Conservation (phyloP, 2,888 invertebrate species). For the Embidobia sp. region DNA sequence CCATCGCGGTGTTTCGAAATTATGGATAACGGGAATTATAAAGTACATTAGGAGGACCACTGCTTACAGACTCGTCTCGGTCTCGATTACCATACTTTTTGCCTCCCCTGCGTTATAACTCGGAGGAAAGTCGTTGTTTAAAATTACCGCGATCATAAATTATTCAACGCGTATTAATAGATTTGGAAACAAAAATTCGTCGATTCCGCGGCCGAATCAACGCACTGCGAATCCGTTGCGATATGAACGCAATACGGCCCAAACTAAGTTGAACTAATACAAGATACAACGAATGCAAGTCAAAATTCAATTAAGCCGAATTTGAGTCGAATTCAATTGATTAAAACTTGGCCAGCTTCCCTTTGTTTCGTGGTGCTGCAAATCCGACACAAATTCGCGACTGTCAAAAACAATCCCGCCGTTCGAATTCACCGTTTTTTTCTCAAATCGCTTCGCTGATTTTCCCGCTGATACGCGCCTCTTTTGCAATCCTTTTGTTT, state of each 20-base stretch:
- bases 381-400: neutral
- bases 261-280: constrained; percentile 18
- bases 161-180: constrained; percentile 4
- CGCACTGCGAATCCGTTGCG: constrained; percentile 2
- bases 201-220: constrained; percentile 5
- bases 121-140: constrained; percentile 6
- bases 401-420: constrained; percentile 18
- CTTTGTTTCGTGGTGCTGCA: constrained; percentile 9
- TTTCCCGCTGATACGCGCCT: no score
- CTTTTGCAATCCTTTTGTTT: no score
- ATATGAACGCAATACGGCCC: constrained; percentile 8
- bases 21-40: constrained; percentile 36
- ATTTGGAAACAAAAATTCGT: constrained; percentile 21
- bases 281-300: constrained; percentile 13
- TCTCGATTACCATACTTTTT: constrained; percentile 28
- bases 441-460: neutral
- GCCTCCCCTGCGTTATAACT: neutral
- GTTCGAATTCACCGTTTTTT: neutral
- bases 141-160: constrained; percentile 15
- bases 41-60: constrained; percentile 26
- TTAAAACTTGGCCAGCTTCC: constrained; percentile 16
- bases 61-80: constrained; percentile 12
- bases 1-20: constrained; percentile 21
- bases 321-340: constrained; percentile 11
- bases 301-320: constrained; percentile 24